Conservation (phyloP, 2,888 invertebrate genomes). For the Athripsodes cinereus region DNA sequence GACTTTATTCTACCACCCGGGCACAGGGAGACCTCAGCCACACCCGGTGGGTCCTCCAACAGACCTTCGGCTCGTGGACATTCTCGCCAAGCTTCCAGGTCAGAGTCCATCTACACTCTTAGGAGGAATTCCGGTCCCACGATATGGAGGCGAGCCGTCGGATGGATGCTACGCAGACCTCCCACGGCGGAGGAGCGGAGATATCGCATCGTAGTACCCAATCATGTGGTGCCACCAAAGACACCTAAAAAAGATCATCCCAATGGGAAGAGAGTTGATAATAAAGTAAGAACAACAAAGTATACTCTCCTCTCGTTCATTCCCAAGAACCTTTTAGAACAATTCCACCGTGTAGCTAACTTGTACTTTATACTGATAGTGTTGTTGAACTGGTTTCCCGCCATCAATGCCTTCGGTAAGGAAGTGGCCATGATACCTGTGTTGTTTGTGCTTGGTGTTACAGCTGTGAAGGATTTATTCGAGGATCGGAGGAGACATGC, state of each 20-base stretch:
- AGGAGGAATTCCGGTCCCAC: constrained; percentile 67
- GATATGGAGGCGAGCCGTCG: constrained; percentile 62
- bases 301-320: constrained; percentile 91
- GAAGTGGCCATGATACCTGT: constrained; percentile 94
- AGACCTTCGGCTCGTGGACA: constrained; percentile 58
- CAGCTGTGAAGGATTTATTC: constrained; percentile 90
- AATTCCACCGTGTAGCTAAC: constrained; percentile 96
- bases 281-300: constrained; percentile 89
- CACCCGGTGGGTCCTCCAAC: constrained; percentile 43
- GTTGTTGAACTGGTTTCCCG: constrained; percentile 91
- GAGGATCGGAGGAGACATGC: constrained; percentile 85
- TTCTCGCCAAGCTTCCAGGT: constrained; percentile 82
- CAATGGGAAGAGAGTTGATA: constrained; percentile 74
- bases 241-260: constrained; percentile 76
- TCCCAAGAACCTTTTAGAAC: constrained; percentile 93
- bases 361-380: constrained; percentile 97
- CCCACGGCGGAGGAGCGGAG: constrained; percentile 62
- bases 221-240: constrained; percentile 77
- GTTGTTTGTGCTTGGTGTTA: constrained; percentile 88
- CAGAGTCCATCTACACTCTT: constrained; percentile 85
- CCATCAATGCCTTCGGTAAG: constrained; percentile 91
- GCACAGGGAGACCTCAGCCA: constrained; percentile 61
- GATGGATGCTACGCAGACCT: constrained; percentile 54
- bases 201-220: constrained; percentile 72
- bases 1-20: constrained; percentile 86